Conservation (phyloP, 2,797 vertebrate genomes). For the Rachycentron canadum region DNA sequence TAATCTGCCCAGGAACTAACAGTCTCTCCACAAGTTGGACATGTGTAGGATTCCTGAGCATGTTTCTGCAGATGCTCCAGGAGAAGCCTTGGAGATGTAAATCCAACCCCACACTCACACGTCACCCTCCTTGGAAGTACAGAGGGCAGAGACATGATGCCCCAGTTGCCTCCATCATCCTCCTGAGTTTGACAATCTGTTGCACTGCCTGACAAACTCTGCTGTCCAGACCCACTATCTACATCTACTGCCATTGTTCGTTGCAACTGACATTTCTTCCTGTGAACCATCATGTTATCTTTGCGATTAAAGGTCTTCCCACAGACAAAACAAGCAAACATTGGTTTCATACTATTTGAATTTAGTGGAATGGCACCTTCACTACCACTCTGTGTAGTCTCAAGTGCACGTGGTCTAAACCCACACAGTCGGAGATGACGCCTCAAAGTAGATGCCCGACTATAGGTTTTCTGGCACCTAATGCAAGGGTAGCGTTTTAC, state of each 20-base stretch:
- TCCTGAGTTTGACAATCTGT: slow-evolving; percentile 55
- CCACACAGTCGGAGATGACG: slow-evolving; percentile 86
- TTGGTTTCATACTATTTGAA: slow-evolving; percentile 58
- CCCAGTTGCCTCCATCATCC: slow-evolving; percentile 79
- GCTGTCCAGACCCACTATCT: slow-evolving; percentile 26
- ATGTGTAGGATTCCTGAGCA: slow-evolving; percentile 86
- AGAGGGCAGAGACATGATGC: slow-evolving; percentile 87
- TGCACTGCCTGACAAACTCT: slow-evolving; percentile 39
- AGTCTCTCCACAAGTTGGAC: slow-evolving; percentile 86
- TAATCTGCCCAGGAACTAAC: slow-evolving; percentile 87
- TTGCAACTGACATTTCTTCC: slow-evolving; percentile 77
- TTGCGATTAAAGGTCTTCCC: slow-evolving; percentile 84
- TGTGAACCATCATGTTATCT: slow-evolving; percentile 85
- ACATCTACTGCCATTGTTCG: slow-evolving; percentile 32
- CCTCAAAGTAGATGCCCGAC: slow-evolving; percentile 81
- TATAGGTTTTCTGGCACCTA: slow-evolving; percentile 85
- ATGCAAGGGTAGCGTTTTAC: slow-evolving; percentile 82
- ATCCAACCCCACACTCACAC: slow-evolving; percentile 86
- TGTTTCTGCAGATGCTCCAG: slow-evolving; percentile 88
- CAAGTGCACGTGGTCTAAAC: slow-evolving; percentile 57
- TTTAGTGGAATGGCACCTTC: slow-evolving; percentile 39
- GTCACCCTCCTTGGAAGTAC: slow-evolving; percentile 87
- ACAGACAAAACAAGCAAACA: slow-evolving; percentile 82
- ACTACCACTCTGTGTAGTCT: slow-evolving; percentile 36
- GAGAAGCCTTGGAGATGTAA: slow-evolving; percentile 85